These are phyloP conservation scores for Acronicta aceris DNA, from an alignment of 2,888 invertebrate species.

Conservation along the genomic window DNA sequence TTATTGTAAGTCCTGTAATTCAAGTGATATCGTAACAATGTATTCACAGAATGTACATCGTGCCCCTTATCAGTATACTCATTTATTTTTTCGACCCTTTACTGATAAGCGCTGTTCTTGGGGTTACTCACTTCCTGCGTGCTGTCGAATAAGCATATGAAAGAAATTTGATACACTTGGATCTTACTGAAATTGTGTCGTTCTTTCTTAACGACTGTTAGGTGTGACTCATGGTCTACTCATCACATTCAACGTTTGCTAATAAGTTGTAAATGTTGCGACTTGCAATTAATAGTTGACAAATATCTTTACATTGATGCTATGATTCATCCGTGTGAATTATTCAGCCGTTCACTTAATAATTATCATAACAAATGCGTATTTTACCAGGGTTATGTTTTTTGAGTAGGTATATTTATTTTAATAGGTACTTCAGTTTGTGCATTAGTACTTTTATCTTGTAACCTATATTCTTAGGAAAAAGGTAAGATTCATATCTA, in stretches of 20 bases:
- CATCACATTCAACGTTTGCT: neutral
- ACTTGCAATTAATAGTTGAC: slow-evolving; percentile 1
- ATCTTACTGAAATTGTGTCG: slow-evolving; percentile 5
- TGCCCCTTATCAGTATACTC: slow-evolving; percentile 39
- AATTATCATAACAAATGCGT: neutral
- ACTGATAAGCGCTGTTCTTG: slow-evolving; percentile 76
- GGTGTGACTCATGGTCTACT: slow-evolving; percentile 1
- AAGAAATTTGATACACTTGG: slow-evolving; percentile 3
- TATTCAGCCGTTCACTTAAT: neutral
- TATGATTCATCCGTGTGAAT: slow-evolving; percentile 1
- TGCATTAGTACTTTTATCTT: no score
- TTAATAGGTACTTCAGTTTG: no score
- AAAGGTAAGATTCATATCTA: neutral
- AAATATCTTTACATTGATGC: neutral
- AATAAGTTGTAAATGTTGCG: neutral
- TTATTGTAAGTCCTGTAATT: neutral
- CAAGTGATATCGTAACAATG: slow-evolving; percentile 2
- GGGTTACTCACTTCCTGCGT: slow-evolving; percentile 75
- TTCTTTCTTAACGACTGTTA: neutral
- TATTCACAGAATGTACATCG: slow-evolving; percentile 27
- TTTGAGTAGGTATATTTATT: no score
- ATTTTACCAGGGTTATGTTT: no score
- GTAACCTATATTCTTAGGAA: neutral
- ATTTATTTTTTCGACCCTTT: slow-evolving; percentile 47
- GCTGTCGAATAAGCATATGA: slow-evolving; percentile 41